phyloP scores from a whole-genome alignment of 1,140 invertebrate genomes.

The Liolophura sinensis region DNA sequence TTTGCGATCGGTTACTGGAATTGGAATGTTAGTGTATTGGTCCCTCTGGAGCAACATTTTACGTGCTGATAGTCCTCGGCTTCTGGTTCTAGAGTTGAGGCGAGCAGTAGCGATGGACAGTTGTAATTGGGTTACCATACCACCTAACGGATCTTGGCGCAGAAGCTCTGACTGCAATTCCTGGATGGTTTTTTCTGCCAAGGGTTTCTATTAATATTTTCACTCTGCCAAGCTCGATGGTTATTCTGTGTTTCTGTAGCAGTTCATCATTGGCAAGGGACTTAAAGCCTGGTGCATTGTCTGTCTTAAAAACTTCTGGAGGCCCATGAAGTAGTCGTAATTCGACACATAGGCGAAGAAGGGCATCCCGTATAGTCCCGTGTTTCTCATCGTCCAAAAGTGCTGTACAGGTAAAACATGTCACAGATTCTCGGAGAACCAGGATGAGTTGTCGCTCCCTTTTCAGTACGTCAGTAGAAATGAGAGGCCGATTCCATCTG shows the following conservation, averaged over 20 bases:
- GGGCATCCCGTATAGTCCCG: constrained; percentile 6
- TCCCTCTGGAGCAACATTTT: constrained; percentile 18
- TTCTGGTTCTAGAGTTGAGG: no score
- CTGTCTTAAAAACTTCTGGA: constrained; percentile 17
- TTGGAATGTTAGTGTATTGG: constrained; percentile 15
- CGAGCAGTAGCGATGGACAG: constrained; percentile 11
- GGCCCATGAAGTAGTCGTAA: constrained; percentile 19
- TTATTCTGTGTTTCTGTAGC: no score
- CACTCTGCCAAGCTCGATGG: constrained; percentile 6
- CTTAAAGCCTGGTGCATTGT: constrained; percentile 24
- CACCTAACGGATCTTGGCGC: constrained; percentile 2
- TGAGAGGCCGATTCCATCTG: constrained; percentile 15
- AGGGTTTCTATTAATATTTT: constrained; percentile 27
- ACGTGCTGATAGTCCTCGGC: constrained; percentile 13
- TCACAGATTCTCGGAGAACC: no score
- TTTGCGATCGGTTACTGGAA: constrained; percentile 13
- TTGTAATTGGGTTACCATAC: constrained; percentile 2
- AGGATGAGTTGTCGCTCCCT: no score
- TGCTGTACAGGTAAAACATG: no score
- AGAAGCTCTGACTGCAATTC: constrained; percentile 14
- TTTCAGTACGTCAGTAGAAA: constrained; percentile 22
- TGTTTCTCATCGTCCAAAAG: constrained; percentile 11
- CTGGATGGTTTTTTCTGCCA: constrained; percentile 23
- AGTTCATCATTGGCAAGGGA: constrained; percentile 19
- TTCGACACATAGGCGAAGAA: constrained; percentile 11